Base-by-base conservation (phyloP, 2,113 vertebrate genomes). In the Lycaon pictus region DNA sequence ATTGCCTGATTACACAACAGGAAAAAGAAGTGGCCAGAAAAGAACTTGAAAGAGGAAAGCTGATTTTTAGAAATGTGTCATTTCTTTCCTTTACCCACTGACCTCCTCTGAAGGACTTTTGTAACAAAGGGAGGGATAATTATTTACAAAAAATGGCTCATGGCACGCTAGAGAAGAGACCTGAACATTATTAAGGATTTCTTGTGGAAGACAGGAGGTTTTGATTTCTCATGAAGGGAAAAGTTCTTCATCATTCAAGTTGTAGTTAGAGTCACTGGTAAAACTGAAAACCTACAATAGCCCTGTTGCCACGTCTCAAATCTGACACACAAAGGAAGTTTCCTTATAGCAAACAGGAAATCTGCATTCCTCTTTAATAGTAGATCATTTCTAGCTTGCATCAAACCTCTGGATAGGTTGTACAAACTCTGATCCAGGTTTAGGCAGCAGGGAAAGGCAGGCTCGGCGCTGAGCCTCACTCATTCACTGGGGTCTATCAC, bases 11-110 rank as follows among this genome's bases (percentile, higher is more conserved):
- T 97, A 69, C 63, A 95, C 87, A 97, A 96, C 92, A 96, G 95
- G 51, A 97, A 80, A 93, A 97, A 97, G 92, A 90, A 80, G n/a
- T 2, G 22, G 25, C 72, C 67, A 87, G 85, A 97, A 97, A 95
- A 65, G 62, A 84, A 88, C 32, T 37, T 94, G 51, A 95, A 79
- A 53, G 84, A 96, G 94, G 95, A 98, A 98, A 98, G 88, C 11
- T 87, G 29, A 92, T 79, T 77, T 97, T 91, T 93, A 90, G 81
- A 98, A 97, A 96, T 93, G 51, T 56, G 4, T 37, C 76, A 79
- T 16, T 94, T 97, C 56, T 83, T 97, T 91, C 53, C 22, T 95
- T 97, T 86, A 84, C 63, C 63, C n/a, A 8, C 22, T 89, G 60
- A 67, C 95, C 93, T 89, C 89, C 92, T 90, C 89, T 67, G 63